phyloP scores from a whole-genome alignment of 2,113 vertebrate genomes.

The Paradisaea rubra region DNA sequence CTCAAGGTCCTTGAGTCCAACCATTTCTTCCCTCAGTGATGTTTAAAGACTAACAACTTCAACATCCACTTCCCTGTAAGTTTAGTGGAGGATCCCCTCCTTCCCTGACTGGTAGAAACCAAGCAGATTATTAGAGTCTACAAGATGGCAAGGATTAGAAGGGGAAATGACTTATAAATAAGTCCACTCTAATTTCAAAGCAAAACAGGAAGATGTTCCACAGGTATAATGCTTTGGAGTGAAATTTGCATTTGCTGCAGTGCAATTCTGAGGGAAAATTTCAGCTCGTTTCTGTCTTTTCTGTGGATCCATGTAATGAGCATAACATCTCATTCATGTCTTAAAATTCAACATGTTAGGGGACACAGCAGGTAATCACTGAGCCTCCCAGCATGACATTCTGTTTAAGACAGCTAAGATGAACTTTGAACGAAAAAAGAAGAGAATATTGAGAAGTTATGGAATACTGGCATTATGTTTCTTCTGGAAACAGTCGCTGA shows the following conservation, averaged over 20 bases:
- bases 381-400: neutral
- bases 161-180: neutral
- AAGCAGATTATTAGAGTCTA: neutral
- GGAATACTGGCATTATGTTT: neutral
- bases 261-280: neutral
- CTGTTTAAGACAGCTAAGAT: neutral
- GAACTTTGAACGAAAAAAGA: neutral
- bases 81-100: neutral
- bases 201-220: neutral
- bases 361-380: neutral
- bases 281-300: neutral
- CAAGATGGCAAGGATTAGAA: neutral
- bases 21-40: neutral
- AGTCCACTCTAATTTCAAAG: neutral
- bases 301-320: neutral
- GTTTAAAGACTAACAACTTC: neutral
- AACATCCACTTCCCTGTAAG: neutral
- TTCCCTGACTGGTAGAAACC: neutral
- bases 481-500: neutral
- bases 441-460: neutral
- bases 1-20: neutral
- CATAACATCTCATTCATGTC: neutral
- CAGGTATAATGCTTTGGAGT: neutral
- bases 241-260: neutral
- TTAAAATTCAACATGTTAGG: neutral